These are phyloP conservation scores for Schizothorax lantsangensis DNA, from an alignment of 2,797 vertebrate species.

Conservation along the genomic window DNA sequence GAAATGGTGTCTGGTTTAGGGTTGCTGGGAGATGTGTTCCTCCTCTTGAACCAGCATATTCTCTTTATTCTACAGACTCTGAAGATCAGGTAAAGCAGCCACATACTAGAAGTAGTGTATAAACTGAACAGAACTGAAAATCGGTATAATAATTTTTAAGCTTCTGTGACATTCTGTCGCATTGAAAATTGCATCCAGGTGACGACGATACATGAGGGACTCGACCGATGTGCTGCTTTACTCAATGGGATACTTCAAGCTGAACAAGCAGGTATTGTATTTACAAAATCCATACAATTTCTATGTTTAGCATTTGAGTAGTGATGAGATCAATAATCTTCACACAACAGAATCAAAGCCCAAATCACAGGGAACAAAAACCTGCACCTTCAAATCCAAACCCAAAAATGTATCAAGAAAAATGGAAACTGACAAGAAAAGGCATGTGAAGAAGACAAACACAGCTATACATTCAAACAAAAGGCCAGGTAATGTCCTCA, in stretches of 20 bases:
- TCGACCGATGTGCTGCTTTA: conserved; percentile 88
- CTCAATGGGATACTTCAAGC: conserved; percentile 83
- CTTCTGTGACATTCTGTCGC: background rate
- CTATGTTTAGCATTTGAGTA: background rate
- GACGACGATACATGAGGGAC: conserved; percentile 75
- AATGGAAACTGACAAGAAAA: conserved; percentile 73
- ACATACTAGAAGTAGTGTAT: background rate
- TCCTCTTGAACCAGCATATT: conserved; percentile 75
- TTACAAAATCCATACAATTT: background rate
- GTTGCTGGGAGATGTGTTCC: conserved; percentile 63
- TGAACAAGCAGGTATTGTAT: conserved; percentile 78
- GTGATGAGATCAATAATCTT: background rate
- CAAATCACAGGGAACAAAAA: conserved; percentile 64
- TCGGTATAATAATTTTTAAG: background rate
- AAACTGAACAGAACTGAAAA: background rate
- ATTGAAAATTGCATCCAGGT: conserved; percentile 72
- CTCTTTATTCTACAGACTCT: conserved; percentile 83
- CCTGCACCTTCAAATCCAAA: conserved; percentile 59
- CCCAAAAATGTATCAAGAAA: conserved; percentile 67
- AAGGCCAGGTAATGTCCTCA: conserved; percentile 75
- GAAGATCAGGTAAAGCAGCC: conserved; percentile 83
- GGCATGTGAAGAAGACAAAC: conserved; percentile 69
- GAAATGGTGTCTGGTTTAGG: conserved; percentile 63
- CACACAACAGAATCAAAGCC: conserved; percentile 67
- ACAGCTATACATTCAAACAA: conserved; percentile 61